Base-by-base conservation (phyloP, 2,797 vertebrate genomes). In the Micrastur ruficollis region DNA sequence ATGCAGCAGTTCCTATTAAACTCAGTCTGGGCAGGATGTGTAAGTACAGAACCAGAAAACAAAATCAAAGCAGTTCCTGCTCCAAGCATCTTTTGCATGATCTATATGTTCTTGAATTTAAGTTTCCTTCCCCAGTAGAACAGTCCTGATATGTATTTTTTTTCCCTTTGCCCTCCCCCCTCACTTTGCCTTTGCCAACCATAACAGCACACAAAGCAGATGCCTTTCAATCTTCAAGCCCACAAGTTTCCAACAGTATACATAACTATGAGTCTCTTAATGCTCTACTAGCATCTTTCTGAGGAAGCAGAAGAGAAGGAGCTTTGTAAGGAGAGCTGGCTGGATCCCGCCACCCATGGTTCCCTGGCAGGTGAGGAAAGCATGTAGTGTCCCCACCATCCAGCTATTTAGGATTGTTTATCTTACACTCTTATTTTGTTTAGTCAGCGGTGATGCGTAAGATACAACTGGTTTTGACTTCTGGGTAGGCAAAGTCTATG, bases 391-490 rank as follows among this genome's bases (percentile, higher is more conserved):
- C 85, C 83, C 62, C 50, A n/a, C 27, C 25, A 49, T 86, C 34
- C 84, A 86, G 36, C 42, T 76, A n/a, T 68, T 93, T 56, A 42
- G 19, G 14, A 32, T 25, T 93, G 70, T 91, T 96, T 94, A 83
- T 91, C 73, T 94, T 80, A 44, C 3, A 3, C 65, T 72, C 44
- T 44, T 62, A 61, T 61, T 94, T 73, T 90, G 31, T 96, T 96
- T 92, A 92, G 87, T 82, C 72, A 25, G 62, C 74, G 89, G 74
- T 93, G 90, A 93, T 88, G 79, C 46, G 22, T 71, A 74, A 95
- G 78, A 81, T 92, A 94, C 68, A 87, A 94, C 36, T 93, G 70
- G 74, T 91, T 90, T 90, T 95, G 89, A 81, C 95, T 96, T 95
- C 93, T 91, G 96, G 93, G 78, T 81, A 92, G 80, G 74, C 86